Evolutionary conservation across 2,797 vertebrate genomes (phyloP).

Genomic region (Tadarida brasiliensis): DNA sequence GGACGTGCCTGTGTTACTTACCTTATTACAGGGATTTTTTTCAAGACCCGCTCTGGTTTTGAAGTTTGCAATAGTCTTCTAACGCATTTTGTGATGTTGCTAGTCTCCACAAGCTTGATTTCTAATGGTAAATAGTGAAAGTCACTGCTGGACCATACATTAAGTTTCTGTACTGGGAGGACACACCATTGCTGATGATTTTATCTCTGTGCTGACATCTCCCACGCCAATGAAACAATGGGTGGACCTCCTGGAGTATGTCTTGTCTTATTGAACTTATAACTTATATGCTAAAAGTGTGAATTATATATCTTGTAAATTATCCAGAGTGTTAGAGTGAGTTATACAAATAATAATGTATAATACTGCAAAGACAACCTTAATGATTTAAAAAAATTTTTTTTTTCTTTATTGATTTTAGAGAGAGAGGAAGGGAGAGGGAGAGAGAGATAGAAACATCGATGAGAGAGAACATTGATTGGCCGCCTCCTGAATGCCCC

Average conservation of each 20-base stretch:
- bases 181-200: background rate
- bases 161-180: background rate
- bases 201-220: background rate
- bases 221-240: background rate
- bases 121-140: constrained; percentile 19
- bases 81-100: background rate
- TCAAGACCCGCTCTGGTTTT: background rate
- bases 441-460: too few relatives aligned
- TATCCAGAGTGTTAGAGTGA: background rate
- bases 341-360: constrained; percentile 11
- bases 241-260: background rate
- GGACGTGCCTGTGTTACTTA: background rate
- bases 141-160: background rate
- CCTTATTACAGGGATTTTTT: background rate
- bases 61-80: background rate
- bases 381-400: background rate
- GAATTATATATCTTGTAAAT: constrained; percentile 33
- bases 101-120: background rate
- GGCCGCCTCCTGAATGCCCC: too few relatives aligned
- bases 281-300: background rate
- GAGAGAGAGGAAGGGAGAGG: too few relatives aligned
- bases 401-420: too few relatives aligned
- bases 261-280: constrained; percentile 33
- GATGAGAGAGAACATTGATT: too few relatives aligned
- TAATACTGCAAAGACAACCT: background rate